Evolutionary conservation across 2,888 invertebrate genomes (phyloP).

Genomic region (Agonopterix alstromeriana): DNA sequence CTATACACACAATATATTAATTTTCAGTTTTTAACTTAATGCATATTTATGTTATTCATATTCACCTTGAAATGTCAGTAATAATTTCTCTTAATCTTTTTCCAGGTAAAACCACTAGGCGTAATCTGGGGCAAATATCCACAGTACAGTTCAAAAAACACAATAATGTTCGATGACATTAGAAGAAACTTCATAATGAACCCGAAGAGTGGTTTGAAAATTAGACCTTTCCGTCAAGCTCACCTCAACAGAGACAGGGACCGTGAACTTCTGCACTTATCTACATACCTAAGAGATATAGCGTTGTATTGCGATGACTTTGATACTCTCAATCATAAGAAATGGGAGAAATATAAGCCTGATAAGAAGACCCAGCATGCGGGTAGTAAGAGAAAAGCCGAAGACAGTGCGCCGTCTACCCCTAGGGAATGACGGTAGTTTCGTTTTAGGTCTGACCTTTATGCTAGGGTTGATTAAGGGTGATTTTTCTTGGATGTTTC

Average conservation of each 20-base stretch:
- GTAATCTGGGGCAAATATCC: slow-evolving; percentile 97
- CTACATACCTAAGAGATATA: slow-evolving; percentile 89
- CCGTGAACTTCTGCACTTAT: slow-evolving; percentile 86
- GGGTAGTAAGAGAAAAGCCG: slow-evolving; percentile 66
- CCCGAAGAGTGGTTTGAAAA: slow-evolving; percentile 93
- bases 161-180: slow-evolving; percentile 98
- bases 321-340: slow-evolving; percentile 88
- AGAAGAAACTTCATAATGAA: slow-evolving; percentile 98
- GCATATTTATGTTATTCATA: too few species aligned
- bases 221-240: slow-evolving; percentile 93
- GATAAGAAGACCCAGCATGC: slow-evolving; percentile 47
- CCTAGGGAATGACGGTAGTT: slow-evolving; percentile 54
- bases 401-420: slow-evolving; percentile 51
- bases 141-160: slow-evolving; percentile 92
- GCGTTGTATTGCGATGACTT: slow-evolving; percentile 89
- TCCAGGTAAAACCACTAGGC: slow-evolving; percentile 93
- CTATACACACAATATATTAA: too few species aligned
- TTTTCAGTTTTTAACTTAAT: too few species aligned
- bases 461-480: too few species aligned
- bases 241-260: slow-evolving; percentile 91
- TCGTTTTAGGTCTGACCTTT: neutral
- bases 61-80: neutral
- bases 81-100: slow-evolving; percentile 6
- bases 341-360: slow-evolving; percentile 91
- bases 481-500: too few species aligned